These are phyloP conservation scores for Clarias gariepinus DNA, from an alignment of 2,113 vertebrate genomes.

Conservation along the genomic window DNA sequence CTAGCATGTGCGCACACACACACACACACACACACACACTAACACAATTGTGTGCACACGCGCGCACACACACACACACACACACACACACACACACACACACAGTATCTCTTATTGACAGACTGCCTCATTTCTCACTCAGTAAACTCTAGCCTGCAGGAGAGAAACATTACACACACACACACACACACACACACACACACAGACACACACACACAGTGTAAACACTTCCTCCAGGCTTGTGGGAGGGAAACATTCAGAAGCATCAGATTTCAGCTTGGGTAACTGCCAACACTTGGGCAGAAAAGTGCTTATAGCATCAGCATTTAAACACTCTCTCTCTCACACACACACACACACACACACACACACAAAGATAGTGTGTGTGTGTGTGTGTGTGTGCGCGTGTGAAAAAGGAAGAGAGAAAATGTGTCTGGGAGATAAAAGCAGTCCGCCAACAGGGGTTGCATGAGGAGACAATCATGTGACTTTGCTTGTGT, in stretches of 20 bases:
- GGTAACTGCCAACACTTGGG: slow-evolving; percentile 44
- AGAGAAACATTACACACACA: slow-evolving; percentile 51
- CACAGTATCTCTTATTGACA: slow-evolving; percentile 54
- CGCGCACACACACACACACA: slow-evolving; percentile 29
- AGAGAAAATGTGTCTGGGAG: slow-evolving; percentile 25
- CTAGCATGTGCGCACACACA: slow-evolving; percentile 8
- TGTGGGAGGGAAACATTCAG: slow-evolving; percentile 56
- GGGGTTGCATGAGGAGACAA: slow-evolving; percentile 46
- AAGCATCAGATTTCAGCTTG: slow-evolving; percentile 55
- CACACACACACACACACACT: no score
- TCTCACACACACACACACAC: slow-evolving; percentile 7
- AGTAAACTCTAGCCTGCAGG: slow-evolving; percentile 51
- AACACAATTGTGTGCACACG: no score
- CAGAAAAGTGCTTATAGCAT: slow-evolving; percentile 54
- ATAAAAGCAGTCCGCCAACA: slow-evolving; percentile 40
- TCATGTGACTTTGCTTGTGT: slow-evolving; percentile 46
- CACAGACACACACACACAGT: slow-evolving; percentile 17
- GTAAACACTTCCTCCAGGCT: slow-evolving; percentile 51
- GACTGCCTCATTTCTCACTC: slow-evolving; percentile 46
- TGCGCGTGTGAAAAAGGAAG: neutral
- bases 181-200: slow-evolving; percentile 29
- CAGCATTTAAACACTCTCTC: slow-evolving; percentile 44
- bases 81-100: slow-evolving; percentile 38
- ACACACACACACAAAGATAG: neutral
- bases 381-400: slow-evolving; percentile 18